These are phyloP conservation scores for Bos taurus DNA, from an alignment of 2,113 vertebrate species.

Conservation along the genomic window DNA sequence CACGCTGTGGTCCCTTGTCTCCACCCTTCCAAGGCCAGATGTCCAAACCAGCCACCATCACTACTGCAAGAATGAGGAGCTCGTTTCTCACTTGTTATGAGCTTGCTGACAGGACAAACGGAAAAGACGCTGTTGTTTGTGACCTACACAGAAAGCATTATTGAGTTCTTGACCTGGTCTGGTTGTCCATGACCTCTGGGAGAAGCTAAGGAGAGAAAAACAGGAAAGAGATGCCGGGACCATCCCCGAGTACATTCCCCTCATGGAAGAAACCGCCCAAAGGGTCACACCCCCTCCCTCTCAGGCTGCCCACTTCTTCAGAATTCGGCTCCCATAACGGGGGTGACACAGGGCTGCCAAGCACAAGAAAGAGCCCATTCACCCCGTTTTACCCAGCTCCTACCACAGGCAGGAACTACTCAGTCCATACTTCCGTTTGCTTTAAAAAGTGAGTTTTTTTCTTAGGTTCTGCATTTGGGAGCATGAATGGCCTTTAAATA, in stretches of 20 bases:
- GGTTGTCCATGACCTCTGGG: neutral
- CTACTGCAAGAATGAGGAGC: neutral
- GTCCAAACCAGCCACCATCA: neutral
- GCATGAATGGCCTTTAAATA: neutral
- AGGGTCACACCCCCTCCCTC: neutral
- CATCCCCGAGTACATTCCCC: neutral
- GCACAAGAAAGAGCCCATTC: neutral
- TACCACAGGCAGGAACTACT: neutral
- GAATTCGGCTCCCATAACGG: neutral
- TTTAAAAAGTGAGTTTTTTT: neutral
- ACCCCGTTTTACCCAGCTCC: neutral
- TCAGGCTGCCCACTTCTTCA: neutral
- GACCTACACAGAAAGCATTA: neutral
- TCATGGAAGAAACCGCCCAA: neutral
- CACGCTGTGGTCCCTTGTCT: accelerated
- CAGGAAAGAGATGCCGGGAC: neutral
- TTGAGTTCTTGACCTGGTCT: neutral
- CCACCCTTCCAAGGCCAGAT: neutral
- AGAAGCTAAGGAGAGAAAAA: neutral
- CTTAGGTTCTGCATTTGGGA: neutral
- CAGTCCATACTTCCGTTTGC: accelerated
- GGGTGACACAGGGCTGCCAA: neutral
- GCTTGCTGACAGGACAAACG: neutral
- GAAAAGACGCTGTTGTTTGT: neutral
- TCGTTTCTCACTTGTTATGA: neutral